Evolutionary conservation across 2,113 vertebrate species (phyloP), one percentile per base, ranked within the genome.

Genomic region (Piprites chloris): DNA sequence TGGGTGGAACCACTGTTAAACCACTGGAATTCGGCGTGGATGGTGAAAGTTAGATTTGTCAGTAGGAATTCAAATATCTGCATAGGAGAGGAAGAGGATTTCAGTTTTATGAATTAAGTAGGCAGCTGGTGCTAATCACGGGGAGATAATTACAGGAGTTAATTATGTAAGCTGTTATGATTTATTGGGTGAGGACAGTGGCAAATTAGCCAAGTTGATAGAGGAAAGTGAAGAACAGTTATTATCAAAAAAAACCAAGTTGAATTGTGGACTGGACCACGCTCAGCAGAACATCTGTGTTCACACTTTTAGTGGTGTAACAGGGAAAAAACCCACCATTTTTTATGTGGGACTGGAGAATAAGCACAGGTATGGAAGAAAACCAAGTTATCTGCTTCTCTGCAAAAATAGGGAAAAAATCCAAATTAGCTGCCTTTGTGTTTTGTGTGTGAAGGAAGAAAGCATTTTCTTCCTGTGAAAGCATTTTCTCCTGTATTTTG

Each of bases 131-230:
- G 56, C 75, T 93, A 88, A 81, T 78, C 27, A 41, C 69, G 26
- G 5, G 5, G 85, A 74, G 72, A 55, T 93, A 90, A 94, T 92
- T 81, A 61, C 26, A 41, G 11, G 69, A 81, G 80, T 84, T 93
- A 93, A 92, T 95, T 89, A 89, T 86, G 56, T 74, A 90, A 93
- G 92, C 73, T 88, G 72, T 78, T 79, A 63, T 41, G 73, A 90
- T 95, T 95, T 94, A 84, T 92, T 56, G 61, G 49, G 84, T 89
- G 72, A 86, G 73, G 83, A 74, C 76, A 95, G 41, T 42, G 68
- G 47, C n/a, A 53, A 93, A 93, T 88, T 91, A 19, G n/a, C 90
- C 53, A 76, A 89, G 42, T 76, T 90, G 63, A 72, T 65, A 66
- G 30, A 69, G 72, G 82, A 92, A 90, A 86, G 35, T 74, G 82